Base-by-base conservation (phyloP, 37 sponge, comb jelly and placozoan species). In the Beroe forskalii region DNA sequence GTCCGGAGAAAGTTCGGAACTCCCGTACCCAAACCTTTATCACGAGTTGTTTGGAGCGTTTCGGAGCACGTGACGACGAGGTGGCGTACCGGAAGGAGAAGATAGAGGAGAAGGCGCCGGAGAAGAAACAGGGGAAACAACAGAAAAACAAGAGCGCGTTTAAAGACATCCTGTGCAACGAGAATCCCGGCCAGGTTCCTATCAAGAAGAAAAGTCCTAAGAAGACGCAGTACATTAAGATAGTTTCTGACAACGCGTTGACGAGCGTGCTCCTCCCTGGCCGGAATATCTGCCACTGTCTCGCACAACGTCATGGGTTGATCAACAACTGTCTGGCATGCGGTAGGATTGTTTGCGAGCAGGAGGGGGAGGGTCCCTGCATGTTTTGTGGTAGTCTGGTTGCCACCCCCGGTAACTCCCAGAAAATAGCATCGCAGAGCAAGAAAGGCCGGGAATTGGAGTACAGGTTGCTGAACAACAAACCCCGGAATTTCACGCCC, bases 291-390 rank as follows among this genome's bases (percentile, higher is more conserved):
- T 72, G 76, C 40, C 38, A 36, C 38, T 97, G 97, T 76, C 91
- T 93, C n/a, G 97, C 93, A 6, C 96, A 94, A 91, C 93, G 93
- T 36, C 97, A 97, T 83, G 27, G 66, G 23, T 92, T 97, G 0
- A 66, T 97, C 41, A 95, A 95, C 89, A 97, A 97, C 93, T 97
- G 96, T 61, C 28, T 92, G 27, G 89, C 92, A 40, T 97, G 97
- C 93, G 97, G 97, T 14, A 89, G 97, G 61, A 92, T 97, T 67
- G 95, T 97, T 36, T 97, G 97, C 62, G 90, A 90, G 36, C 97
- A 95, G 94, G 98, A 97, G 62, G 98, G 98, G 0, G 60, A 93
- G 23, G 98, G 98, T 19, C 98, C 96, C 0, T 97, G 98, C 90
- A n/a, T 95, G 86, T 95, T 94, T 67, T 97, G 98, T 93, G 98